Conservation (phyloP, 2,797 vertebrate species). For the Mallotus villosus region DNA sequence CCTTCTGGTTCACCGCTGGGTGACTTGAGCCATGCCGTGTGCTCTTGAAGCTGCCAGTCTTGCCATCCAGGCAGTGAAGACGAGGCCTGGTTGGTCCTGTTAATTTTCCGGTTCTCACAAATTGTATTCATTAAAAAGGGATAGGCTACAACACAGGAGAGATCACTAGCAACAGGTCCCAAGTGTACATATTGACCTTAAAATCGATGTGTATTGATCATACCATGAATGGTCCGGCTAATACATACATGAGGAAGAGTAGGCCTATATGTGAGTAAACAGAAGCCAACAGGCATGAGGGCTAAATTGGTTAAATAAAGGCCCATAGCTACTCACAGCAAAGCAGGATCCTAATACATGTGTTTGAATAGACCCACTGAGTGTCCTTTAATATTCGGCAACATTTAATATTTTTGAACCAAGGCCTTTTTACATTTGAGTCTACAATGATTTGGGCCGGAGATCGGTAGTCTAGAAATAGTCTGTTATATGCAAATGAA, state of each 20-base stretch:
- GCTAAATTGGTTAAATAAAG: constrained; percentile 33
- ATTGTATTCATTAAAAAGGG: constrained; percentile 28
- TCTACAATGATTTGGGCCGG: too few species aligned
- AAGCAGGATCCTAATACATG: neutral
- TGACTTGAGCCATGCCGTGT: constrained; percentile 73
- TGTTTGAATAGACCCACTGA: neutral
- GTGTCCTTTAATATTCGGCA: neutral
- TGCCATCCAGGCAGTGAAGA: constrained; percentile 50
- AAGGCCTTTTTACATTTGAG: too few species aligned
- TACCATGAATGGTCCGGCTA: constrained; percentile 54
- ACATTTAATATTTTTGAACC: constrained; percentile 5
- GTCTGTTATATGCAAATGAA: neutral
- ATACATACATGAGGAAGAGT: constrained; percentile 61
- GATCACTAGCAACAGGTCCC: constrained; percentile 64
- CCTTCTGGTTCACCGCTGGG: constrained; percentile 70
- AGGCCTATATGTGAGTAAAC: constrained; percentile 63
- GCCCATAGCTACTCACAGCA: neutral
- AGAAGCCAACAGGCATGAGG: constrained; percentile 47
- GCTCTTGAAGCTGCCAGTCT: constrained; percentile 70
- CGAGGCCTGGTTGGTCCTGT: neutral
- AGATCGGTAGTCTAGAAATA: neutral
- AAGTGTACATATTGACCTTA: constrained; percentile 63
- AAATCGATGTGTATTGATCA: constrained; percentile 70
- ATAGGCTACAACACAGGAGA: constrained; percentile 13
- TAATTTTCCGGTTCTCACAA: neutral